Evolutionary conservation across 2,797 vertebrate genomes (phyloP).

Genomic region (Cynopterus sphinx): DNA sequence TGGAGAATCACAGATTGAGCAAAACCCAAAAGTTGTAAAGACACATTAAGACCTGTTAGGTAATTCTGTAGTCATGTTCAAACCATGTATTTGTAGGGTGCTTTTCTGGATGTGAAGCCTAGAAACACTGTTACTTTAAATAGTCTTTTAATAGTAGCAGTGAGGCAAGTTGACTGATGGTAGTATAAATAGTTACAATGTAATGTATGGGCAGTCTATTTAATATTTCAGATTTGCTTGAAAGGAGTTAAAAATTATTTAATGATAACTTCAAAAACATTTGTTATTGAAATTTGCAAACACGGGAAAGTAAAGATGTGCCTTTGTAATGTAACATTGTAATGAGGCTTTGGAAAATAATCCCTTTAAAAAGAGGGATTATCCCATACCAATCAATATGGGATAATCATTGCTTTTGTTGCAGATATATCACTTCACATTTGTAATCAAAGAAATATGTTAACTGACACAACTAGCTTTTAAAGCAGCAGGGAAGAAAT

Average conservation of each 20-base stretch:
- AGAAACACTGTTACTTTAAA: neutral
- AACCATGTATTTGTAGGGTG: neutral
- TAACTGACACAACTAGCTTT: neutral
- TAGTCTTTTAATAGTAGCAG: conserved; percentile 18
- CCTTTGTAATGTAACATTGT: neutral
- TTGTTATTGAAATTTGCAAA: conserved; percentile 15
- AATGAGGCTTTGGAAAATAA: conserved; percentile 18
- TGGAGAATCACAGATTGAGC: neutral
- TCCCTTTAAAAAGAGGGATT: neutral
- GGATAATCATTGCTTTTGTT: neutral
- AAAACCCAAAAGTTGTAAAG: neutral
- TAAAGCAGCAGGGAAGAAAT: neutral
- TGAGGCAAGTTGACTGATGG: neutral
- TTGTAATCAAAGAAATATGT: neutral
- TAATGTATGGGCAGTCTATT: neutral
- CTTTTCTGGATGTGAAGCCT: conserved; percentile 14
- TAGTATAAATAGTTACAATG: neutral
- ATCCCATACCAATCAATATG: too few relatives aligned
- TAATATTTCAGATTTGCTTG: conserved; percentile 1
- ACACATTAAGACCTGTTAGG: neutral
- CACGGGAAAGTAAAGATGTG: neutral
- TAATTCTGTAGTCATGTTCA: neutral
- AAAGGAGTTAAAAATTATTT: conserved; percentile 40
- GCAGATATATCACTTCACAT: neutral
- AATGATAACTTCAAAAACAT: neutral